A percentile compares a stretch with the other conserved stretches of the same genome.
Conservation (phyloP, 35 echinoderm and acorn worm species). For the Amphiura filiformis region DNA sequence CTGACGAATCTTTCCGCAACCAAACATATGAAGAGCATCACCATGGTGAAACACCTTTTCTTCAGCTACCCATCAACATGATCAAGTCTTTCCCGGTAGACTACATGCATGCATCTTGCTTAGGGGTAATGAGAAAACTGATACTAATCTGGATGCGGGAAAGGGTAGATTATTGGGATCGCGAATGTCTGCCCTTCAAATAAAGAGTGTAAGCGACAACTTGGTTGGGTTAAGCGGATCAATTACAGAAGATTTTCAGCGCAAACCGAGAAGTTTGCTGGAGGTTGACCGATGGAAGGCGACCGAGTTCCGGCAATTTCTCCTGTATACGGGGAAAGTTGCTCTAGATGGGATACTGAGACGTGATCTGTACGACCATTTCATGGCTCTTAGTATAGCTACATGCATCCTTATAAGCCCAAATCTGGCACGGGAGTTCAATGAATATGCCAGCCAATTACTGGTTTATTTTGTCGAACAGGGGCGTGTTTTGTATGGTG, state of each 20-base stretch:
- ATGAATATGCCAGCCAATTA: conserved; percentile 31
- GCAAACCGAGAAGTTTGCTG: conserved; percentile 38
- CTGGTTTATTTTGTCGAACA: conserved; percentile 43
- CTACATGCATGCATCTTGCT: conserved; percentile 77
- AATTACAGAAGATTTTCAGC: conserved; percentile 62
- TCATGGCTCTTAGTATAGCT: conserved; percentile 44
- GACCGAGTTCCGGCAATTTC: conserved; percentile 56
- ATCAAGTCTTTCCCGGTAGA: conserved; percentile 59
- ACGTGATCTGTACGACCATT: conserved; percentile 38
- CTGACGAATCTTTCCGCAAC: conserved; percentile 38
- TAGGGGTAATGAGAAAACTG: conserved; percentile 57
- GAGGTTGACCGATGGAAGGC: conserved; percentile 67
- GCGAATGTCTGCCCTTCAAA: background rate
- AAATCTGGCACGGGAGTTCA: conserved; percentile 15
- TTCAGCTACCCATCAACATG: conserved; percentile 39
- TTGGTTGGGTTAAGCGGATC: too few species aligned
- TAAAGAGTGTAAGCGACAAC: too few species aligned
- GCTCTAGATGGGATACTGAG: conserved; percentile 31
- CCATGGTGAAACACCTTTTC: conserved; percentile 20
- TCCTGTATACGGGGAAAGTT: conserved; percentile 62
- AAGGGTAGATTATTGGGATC: conserved; percentile 47
- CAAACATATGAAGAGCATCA: conserved; percentile 53
- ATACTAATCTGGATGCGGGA: conserved; percentile 54
- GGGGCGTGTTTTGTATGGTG: conserved; percentile 28
- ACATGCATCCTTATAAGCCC: conserved; percentile 66